Percentiles rank a stretch among this genome's conserved stretches.
These are phyloP conservation scores for Rhyacophila brunnea DNA, from an alignment of 1,140 invertebrate species.

Conservation along the genomic window DNA sequence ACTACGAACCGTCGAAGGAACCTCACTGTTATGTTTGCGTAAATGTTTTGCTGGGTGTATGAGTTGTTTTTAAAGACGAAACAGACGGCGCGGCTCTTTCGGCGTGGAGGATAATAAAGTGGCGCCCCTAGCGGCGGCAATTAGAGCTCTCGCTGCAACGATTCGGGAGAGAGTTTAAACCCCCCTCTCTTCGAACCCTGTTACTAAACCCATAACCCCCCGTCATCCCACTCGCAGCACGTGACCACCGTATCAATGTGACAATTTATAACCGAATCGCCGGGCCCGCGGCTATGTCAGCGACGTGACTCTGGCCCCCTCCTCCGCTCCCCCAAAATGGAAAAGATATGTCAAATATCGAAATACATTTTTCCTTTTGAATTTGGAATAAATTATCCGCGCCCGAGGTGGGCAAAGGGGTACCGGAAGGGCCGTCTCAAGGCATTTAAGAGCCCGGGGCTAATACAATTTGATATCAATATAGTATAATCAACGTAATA, in stretches of 20 bases:
- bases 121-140: conserved; percentile 10
- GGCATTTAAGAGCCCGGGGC: no score
- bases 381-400: conserved; percentile 15
- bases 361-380: conserved; percentile 30
- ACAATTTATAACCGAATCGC: conserved; percentile 27
- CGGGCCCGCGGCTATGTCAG: background rate
- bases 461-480: no score
- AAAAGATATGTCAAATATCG: conserved; percentile 34
- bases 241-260: conserved; percentile 23
- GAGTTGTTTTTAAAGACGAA: no score
- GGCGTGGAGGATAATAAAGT: conserved; percentile 14
- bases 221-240: background rate
- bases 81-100: no score
- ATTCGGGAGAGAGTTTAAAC: background rate
- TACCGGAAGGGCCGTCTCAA: no score
- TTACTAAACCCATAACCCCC: background rate
- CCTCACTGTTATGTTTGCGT: no score
- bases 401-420: no score
- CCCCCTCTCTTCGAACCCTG: background rate
- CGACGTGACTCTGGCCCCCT: conserved; percentile 2
- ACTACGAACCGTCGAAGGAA: no score
- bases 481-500: no score
- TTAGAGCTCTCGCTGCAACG: conserved; percentile 5
- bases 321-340: conserved; percentile 15
- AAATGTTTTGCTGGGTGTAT: no score